Conservation (phyloP, 92 coral and sea anemone species). For the Phenganax subtilis region DNA sequence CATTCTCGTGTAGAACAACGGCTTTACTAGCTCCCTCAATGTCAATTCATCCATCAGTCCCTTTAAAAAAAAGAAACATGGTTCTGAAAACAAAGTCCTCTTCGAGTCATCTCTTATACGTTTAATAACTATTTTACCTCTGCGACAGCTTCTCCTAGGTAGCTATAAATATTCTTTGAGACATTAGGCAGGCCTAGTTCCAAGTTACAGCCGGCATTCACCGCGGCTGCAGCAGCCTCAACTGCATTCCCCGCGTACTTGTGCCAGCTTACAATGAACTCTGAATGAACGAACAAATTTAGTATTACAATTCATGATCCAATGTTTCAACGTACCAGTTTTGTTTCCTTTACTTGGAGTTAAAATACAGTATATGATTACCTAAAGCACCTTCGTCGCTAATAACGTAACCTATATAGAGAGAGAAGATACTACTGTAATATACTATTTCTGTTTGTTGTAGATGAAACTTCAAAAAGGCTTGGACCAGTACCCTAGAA, state of each 20-base stretch:
- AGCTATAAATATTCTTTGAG: conserved; percentile 36
- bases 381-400: conserved; percentile 56
- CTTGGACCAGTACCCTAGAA: background rate
- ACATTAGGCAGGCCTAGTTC: conserved; percentile 39
- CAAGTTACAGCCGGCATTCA: conserved; percentile 53
- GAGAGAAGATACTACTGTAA: background rate
- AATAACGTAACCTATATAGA: conserved; percentile 41
- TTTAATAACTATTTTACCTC: conserved; percentile 26
- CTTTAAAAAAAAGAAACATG: background rate
- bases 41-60: conserved; percentile 35
- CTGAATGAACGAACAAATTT: conserved; percentile 3
- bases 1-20: conserved; percentile 50
- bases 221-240: conserved; percentile 51
- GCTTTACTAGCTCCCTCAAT: conserved; percentile 47
- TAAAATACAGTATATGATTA: background rate
- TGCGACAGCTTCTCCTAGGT: conserved; percentile 43
- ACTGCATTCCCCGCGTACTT: conserved; percentile 45
- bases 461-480: too few relatives aligned
- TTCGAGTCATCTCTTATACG: background rate
- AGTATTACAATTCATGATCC: too few relatives aligned
- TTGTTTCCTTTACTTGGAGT: too few relatives aligned
- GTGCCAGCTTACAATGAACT: conserved; percentile 41
- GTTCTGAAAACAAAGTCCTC: background rate
- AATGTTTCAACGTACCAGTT: too few relatives aligned
- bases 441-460: background rate